Evolutionary conservation across 2,888 invertebrate genomes (phyloP).

Genomic region (Ptilodon capucinus): DNA sequence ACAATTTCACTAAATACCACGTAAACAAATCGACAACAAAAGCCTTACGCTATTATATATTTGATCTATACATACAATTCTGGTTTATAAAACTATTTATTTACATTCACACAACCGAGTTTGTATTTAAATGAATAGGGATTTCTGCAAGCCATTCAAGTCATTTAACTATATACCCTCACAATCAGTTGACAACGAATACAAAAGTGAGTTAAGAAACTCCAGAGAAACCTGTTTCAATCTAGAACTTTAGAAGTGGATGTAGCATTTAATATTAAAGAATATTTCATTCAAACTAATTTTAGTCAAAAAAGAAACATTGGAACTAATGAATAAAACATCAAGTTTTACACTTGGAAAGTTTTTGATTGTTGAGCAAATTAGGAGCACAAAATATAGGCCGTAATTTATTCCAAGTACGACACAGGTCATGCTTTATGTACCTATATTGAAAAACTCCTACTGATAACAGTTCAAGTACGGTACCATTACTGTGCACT

Average conservation of each 20-base stretch:
- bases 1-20: conserved; percentile 49
- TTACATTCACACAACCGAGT: conserved; percentile 75
- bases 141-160: conserved; percentile 47
- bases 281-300: not conserved
- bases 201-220: not conserved
- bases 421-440: conserved; percentile 8
- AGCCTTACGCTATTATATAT: conserved; percentile 47
- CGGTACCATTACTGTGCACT: not conserved
- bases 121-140: conserved; percentile 51
- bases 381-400: conserved; percentile 28
- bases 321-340: too few species aligned
- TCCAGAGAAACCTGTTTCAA: not conserved
- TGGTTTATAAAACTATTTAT: conserved; percentile 53
- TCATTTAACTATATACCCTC: conserved; percentile 3
- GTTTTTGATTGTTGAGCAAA: conserved; percentile 35
- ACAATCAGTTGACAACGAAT: not conserved
- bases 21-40: conserved; percentile 58
- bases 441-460: not conserved
- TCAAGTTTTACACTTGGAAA: conserved; percentile 1
- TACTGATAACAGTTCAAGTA: not conserved
- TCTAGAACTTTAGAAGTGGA: not conserved
- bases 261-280: not conserved
- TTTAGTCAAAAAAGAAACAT: too few species aligned
- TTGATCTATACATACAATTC: conserved; percentile 46
- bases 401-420: conserved; percentile 22